Percentiles rank a stretch among this genome's conserved stretches.
phyloP scores from a whole-genome alignment of 1,140 invertebrate species.

The Drosophila lini region DNA sequence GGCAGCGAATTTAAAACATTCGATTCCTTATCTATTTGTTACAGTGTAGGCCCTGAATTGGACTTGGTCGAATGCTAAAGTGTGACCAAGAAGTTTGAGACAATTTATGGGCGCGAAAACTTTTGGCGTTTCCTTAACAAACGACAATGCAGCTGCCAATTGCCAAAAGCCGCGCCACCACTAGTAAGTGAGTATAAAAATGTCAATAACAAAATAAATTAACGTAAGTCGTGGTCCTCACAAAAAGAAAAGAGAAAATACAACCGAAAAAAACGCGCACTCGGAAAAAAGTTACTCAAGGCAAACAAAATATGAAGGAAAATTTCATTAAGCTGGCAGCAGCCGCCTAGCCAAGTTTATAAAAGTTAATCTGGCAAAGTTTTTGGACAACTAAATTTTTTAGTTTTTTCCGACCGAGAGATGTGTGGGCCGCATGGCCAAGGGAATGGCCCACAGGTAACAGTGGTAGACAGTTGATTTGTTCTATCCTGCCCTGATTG shows the following conservation, averaged over 20 bases:
- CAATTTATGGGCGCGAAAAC: slow-evolving; percentile 59
- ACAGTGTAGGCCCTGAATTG: slow-evolving; percentile 6
- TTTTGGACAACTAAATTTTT: slow-evolving; percentile 51
- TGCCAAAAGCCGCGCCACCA: slow-evolving; percentile 29
- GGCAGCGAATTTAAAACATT: not conserved
- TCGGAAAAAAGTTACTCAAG: slow-evolving; percentile 19
- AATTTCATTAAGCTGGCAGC: slow-evolving; percentile 73
- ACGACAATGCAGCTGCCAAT: slow-evolving; percentile 58
- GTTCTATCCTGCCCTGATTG: slow-evolving; percentile 27
- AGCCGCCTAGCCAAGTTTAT: slow-evolving; percentile 57
- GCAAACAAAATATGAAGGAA: slow-evolving; percentile 43
- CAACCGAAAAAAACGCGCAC: slow-evolving; percentile 7
- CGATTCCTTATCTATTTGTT: not conserved
- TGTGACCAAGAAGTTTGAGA: slow-evolving; percentile 58
- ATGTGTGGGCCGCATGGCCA: slow-evolving; percentile 4
- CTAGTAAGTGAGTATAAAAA: slow-evolving; percentile 46
- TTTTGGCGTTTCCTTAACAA: slow-evolving; percentile 66
- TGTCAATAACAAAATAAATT: slow-evolving; percentile 65
- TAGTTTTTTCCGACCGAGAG: slow-evolving; percentile 28
- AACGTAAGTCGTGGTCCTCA: slow-evolving; percentile 22
- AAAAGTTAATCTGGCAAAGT: slow-evolving; percentile 59
- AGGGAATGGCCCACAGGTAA: slow-evolving; percentile 23
- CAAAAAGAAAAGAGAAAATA: not conserved
- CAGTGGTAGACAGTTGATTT: slow-evolving; percentile 23
- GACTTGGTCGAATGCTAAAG: slow-evolving; percentile 15